These are phyloP conservation scores for Enteromius anoplus DNA, from an alignment of 2,797 vertebrate species.

Conservation along the genomic window DNA sequence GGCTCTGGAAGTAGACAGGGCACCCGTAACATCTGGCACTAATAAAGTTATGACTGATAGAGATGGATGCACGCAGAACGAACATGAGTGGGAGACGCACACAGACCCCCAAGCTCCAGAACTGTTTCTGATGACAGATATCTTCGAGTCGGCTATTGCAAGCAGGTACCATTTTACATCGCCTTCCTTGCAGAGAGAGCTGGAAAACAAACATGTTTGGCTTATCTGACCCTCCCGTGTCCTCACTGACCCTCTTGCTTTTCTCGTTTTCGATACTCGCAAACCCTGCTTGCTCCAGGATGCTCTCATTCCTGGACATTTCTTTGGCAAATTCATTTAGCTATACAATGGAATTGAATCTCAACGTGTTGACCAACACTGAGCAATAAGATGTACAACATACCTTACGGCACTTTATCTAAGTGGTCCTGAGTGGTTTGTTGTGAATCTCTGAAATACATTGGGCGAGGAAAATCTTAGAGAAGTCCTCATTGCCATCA, in stretches of 20 bases:
- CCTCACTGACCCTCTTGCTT: conserved; percentile 36
- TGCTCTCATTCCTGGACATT: conserved; percentile 28
- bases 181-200: conserved; percentile 4
- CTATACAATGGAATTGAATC: conserved; percentile 44
- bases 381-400: conserved; percentile 24
- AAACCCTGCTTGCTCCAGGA: conserved; percentile 16
- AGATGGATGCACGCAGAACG: conserved; percentile 52
- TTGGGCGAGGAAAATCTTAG: conserved; percentile 33
- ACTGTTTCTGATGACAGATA: conserved; percentile 24
- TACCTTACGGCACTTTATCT: conserved; percentile 28
- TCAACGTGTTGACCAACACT: conserved; percentile 19
- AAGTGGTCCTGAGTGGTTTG: conserved; percentile 29
- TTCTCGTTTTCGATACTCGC: not conserved
- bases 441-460: conserved; percentile 36
- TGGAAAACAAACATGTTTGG: conserved; percentile 10
- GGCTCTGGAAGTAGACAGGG: conserved; percentile 61
- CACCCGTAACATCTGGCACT: conserved; percentile 62
- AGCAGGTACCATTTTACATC: not conserved
- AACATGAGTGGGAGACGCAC: conserved; percentile 33
- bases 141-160: not conserved
- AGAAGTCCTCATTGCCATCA: conserved; percentile 58
- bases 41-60: conserved; percentile 62
- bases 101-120: conserved; percentile 22
- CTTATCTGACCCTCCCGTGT: conserved; percentile 5
- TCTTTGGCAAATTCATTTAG: conserved; percentile 29